Conservation (phyloP, 2,113 vertebrate species). For the Amazona guildingii region DNA sequence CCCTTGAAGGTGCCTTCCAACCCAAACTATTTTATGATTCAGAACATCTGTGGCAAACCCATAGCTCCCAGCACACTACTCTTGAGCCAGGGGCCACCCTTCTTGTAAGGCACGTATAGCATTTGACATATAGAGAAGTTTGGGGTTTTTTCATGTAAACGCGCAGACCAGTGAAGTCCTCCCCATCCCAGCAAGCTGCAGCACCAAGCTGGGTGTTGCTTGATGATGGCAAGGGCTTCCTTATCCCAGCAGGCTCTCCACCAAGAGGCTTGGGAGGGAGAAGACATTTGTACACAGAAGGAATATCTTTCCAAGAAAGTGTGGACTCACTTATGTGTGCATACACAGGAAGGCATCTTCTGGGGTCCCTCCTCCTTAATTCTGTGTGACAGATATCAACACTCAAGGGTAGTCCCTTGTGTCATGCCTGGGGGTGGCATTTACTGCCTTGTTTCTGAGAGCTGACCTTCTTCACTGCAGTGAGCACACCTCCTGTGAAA, state of each 20-base stretch:
- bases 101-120: not conserved
- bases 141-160: not conserved
- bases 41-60: not conserved
- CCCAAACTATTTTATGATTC: not conserved
- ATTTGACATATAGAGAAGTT: not conserved
- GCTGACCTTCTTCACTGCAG: not conserved
- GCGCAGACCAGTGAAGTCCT: not conserved
- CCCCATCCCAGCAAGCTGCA: rapidly evolving
- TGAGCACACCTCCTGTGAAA: not conserved
- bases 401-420: not conserved
- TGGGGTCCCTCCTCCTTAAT: not conserved
- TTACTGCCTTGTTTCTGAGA: not conserved
- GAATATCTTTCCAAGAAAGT: not conserved
- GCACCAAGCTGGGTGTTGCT: not conserved
- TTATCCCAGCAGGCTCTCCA: not conserved
- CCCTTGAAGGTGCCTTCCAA: not conserved
- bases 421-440: not conserved
- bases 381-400: not conserved
- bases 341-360: not conserved
- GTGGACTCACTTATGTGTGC: too few species aligned
- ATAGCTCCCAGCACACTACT: too few species aligned
- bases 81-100: not conserved
- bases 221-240: not conserved
- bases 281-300: not conserved
- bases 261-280: not conserved